A percentile compares a stretch with the other conserved stretches of the same genome.
These are phyloP conservation scores for Aleadryas rufinucha DNA, from an alignment of 2,113 vertebrate species.

Conservation along the genomic window DNA sequence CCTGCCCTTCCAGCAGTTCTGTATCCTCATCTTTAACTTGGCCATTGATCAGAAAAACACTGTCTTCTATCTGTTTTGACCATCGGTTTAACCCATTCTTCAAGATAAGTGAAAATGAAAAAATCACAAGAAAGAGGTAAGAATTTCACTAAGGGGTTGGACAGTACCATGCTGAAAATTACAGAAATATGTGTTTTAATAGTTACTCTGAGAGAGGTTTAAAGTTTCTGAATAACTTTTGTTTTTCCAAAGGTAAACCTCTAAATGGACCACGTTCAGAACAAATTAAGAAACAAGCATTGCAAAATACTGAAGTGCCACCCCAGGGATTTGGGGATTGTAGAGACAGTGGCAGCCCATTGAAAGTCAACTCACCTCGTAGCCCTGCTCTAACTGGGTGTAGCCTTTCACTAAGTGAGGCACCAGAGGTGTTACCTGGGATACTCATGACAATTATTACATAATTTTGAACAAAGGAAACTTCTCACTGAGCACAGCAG, in stretches of 20 bases:
- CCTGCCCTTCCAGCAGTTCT: slow-evolving; percentile 84
- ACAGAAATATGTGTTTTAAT: neutral
- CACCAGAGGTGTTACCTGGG: neutral
- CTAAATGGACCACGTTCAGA: neutral
- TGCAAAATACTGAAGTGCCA: neutral
- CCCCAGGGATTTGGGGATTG: neutral
- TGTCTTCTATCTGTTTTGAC: slow-evolving; percentile 83
- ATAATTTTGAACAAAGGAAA: neutral
- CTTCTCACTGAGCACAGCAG: neutral
- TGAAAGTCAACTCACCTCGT: neutral
- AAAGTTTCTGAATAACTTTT: neutral
- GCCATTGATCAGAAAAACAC: slow-evolving; percentile 85
- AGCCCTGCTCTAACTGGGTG: neutral
- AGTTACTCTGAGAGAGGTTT: neutral
- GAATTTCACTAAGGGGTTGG: neutral
- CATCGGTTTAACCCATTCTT: slow-evolving; percentile 85
- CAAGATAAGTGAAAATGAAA: slow-evolving; percentile 15
- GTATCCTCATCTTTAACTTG: slow-evolving; percentile 77
- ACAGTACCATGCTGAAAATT: neutral
- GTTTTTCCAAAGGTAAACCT: neutral
- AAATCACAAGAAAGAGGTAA: neutral
- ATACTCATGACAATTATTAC: neutral
- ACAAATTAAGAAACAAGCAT: neutral
- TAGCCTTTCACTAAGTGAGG: neutral
- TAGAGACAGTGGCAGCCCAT: neutral